Base-by-base conservation (phyloP, 2,888 invertebrate genomes). In the Acronicta aceris region DNA sequence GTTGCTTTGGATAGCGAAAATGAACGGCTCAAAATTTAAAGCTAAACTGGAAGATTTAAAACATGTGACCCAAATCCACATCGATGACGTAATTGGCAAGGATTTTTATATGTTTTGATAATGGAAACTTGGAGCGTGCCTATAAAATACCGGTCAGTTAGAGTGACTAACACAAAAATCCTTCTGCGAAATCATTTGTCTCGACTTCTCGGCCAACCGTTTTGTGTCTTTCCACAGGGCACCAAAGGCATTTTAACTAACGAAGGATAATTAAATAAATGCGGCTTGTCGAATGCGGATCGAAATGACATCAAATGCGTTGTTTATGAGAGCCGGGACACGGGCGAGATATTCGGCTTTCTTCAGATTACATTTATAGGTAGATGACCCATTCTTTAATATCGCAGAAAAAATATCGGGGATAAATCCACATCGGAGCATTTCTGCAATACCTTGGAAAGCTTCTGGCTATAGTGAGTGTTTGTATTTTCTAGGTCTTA, bases 191-290 rank as follows among this genome's bases (percentile, higher is more conserved):
- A 64, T 63, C 55, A 75, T 79, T 73, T 75, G 66, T 77, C 72
- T 67, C 40, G 58, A 38, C 38, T 38, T 53, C 71, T 59, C 57
- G 47, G 58, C 25, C 33, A 65, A 59, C 54, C 50, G 72, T 66
- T 70, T 57, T 47, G 60, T 47, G 60, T 52, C 27, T 67, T 59
- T 60, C 43, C 52, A 62, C 30, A 27, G 21, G 21, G 4, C 21
- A 21, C 21, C n/a, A n/a, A n/a, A 4, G 57, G 42, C 50, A 48
- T 70, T 74, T 71, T 70, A 68, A 69, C 65, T 60, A 71, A 67
- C 62, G 65, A 60, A 61, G 68, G 72, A 76, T 83, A 83, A 83
- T 84, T 80, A 84, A 83, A 83, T 83, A 81, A 85, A 81, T 81
- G 69, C 74, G 59, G 76, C 69, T 76, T 71, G 81, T 83, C 81